Evolutionary conservation across 2,113 vertebrate genomes (phyloP).

Genomic region (Dolichotis patagonum): DNA sequence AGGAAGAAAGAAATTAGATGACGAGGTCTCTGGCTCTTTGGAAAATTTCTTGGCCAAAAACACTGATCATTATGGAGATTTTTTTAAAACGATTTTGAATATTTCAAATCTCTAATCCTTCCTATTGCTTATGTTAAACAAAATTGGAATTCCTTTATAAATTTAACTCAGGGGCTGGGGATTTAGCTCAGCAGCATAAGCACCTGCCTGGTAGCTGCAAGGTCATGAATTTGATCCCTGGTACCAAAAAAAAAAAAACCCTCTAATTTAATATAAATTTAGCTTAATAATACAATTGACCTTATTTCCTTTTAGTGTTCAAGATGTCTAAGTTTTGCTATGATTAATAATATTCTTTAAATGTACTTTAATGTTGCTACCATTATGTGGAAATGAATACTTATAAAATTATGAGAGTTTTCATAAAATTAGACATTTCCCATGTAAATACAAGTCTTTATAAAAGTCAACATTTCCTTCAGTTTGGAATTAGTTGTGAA

Average conservation of each 20-base stretch:
- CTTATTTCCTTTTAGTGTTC: constrained; percentile 36
- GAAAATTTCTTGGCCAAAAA: constrained; percentile 15
- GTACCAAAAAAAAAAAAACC: too few species aligned
- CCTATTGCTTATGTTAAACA: background rate
- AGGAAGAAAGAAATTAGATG: constrained; percentile 53
- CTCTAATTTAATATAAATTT: background rate
- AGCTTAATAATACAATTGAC: background rate
- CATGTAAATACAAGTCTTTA: constrained; percentile 5
- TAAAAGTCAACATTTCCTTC: constrained; percentile 30
- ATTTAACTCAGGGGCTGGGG: background rate
- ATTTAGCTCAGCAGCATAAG: too few species aligned
- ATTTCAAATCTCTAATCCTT: constrained; percentile 38
- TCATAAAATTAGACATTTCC: constrained; percentile 11
- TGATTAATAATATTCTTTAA: background rate
- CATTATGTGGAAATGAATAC: background rate
- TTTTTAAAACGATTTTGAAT: background rate
- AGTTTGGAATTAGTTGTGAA: background rate
- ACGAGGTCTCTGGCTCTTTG: constrained; percentile 9
- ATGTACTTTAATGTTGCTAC: constrained; percentile 43
- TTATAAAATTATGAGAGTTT: constrained; percentile 44
- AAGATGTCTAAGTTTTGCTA: constrained; percentile 34
- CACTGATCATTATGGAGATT: background rate
- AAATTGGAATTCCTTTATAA: constrained; percentile 15
- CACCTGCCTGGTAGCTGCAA: too few species aligned
- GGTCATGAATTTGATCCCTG: too few species aligned